Conservation (phyloP, 2,113 vertebrate species). For the Melanostigma gelatinosum region DNA sequence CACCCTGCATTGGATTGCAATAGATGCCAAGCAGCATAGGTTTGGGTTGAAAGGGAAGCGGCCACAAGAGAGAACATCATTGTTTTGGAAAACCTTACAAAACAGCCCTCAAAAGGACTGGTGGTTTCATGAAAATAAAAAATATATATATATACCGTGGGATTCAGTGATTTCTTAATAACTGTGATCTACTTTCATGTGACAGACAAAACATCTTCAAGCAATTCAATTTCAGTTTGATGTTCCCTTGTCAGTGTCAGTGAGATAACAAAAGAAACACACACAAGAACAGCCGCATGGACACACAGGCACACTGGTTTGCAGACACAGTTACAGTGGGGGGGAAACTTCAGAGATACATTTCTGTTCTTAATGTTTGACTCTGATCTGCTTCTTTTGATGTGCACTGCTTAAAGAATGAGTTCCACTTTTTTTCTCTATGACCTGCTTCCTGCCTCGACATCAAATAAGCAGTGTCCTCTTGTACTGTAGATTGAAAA, state of each 20-base stretch:
- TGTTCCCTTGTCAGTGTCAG: slow-evolving; percentile 51
- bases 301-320: slow-evolving; percentile 11
- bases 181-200: slow-evolving; percentile 65
- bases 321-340: slow-evolving; percentile 28
- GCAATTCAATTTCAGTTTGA: slow-evolving; percentile 54
- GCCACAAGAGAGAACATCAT: slow-evolving; percentile 32
- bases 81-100: slow-evolving; percentile 27
- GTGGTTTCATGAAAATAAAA: slow-evolving; percentile 8
- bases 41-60: slow-evolving; percentile 39
- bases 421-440: slow-evolving; percentile 42
- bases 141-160: neutral
- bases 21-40: slow-evolving; percentile 33
- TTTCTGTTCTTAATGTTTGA: slow-evolving; percentile 68
- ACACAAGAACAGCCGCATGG: slow-evolving; percentile 10
- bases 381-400: slow-evolving; percentile 80
- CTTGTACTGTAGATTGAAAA: slow-evolving; percentile 47
- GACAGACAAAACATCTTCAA: slow-evolving; percentile 51
- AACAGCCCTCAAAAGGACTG: slow-evolving; percentile 4
- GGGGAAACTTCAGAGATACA: slow-evolving; percentile 57
- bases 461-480: slow-evolving; percentile 53
- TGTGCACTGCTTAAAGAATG: slow-evolving; percentile 69
- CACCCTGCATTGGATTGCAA: slow-evolving; percentile 55
- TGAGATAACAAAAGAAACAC: slow-evolving; percentile 50
- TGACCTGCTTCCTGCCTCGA: slow-evolving; percentile 55
- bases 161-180: slow-evolving; percentile 38